Evolutionary conservation across 1,140 invertebrate species (phyloP), one percentile per base, ranked within the genome.

Genomic region (Vollenhovia emeryi): DNA sequence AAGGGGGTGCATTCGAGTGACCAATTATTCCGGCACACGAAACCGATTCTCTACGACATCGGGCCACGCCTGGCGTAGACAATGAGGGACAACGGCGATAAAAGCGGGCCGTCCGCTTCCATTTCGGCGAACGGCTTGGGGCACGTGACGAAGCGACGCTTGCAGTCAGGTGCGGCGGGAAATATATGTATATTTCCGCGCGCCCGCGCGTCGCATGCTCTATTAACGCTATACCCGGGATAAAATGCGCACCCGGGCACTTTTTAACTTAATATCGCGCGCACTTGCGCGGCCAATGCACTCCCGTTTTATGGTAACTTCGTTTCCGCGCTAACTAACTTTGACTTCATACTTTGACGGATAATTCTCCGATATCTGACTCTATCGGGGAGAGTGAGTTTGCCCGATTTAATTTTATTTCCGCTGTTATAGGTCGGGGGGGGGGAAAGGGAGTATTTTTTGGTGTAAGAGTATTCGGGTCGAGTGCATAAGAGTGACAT

Each of bases 21-120:
- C 82, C 89, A 90, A 90, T 90, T 90, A 90, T 90, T 84, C 79
- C 45, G 9, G 21, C 68, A 82, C 88, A 89, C 86, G 88, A 86
- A 89, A 88, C 57, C 79, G 33, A 82, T 82, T 55, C 64, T 57
- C 45, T 30, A 52, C 33, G 66, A 30, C 24, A 27, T 15, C 36
- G 24, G 8, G 78, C 78, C 64, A 71, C 78, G 66, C 50, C 36
- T 60, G 66, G 36, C 36, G 78, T 27, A 21, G 33, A 69, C 48
- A 57, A 71, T 82, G 48, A 57, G 36, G 30, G 36, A 57, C 64
- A 80, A 43, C 50, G 50, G 50, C 59, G 66, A 82, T 73, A 82
- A 82, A 82, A 71, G 36, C 18, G 15, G 8, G n/a, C 40, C 33
- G 36, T 55, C 48, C 11, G 5, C 15, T 52, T 45, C n/a, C 43